phyloP scores from a whole-genome alignment of 2,888 invertebrate species.

The Scaptodrosophila latifasciaeformis region DNA sequence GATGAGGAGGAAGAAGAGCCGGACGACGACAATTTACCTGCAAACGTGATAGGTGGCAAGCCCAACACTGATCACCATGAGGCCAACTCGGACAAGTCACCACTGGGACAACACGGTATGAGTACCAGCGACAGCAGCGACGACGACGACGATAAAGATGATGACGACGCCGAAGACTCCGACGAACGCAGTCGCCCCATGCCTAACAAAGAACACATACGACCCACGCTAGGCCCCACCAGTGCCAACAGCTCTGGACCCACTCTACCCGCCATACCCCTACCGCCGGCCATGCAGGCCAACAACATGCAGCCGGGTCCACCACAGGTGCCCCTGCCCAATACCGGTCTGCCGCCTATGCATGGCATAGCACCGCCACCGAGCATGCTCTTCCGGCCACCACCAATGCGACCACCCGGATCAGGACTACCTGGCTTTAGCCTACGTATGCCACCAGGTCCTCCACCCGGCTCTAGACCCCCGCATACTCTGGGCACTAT shows the following conservation, averaged over 20 bases:
- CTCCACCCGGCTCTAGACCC: slow-evolving; percentile 73
- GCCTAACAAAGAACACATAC: slow-evolving; percentile 19
- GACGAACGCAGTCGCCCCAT: neutral
- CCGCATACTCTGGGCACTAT: slow-evolving; percentile 54
- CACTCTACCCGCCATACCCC: slow-evolving; percentile 59
- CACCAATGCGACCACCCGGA: slow-evolving; percentile 77
- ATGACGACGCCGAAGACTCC: slow-evolving; percentile 16
- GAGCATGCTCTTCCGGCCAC: slow-evolving; percentile 78
- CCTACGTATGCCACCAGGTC: slow-evolving; percentile 75
- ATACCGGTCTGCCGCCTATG: too few species aligned
- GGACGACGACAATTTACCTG: slow-evolving; percentile 25
- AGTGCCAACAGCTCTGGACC: slow-evolving; percentile 39
- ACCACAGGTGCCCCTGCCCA: slow-evolving; percentile 68
- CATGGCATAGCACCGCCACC: slow-evolving; percentile 74
- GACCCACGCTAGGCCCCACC: slow-evolving; percentile 52
- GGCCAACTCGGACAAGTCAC: slow-evolving; percentile 16
- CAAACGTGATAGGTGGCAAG: neutral
- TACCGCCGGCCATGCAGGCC: slow-evolving; percentile 63
- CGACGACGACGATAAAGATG: slow-evolving; percentile 34
- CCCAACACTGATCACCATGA: slow-evolving; percentile 21
- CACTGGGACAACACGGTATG: neutral
- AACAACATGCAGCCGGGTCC: too few species aligned
- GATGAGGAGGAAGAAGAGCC: slow-evolving; percentile 74
- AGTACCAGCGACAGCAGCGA: slow-evolving; percentile 18
- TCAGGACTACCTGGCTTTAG: slow-evolving; percentile 64